phyloP scores from a whole-genome alignment of 2,888 invertebrate species.

The Matsumyia berberina region DNA sequence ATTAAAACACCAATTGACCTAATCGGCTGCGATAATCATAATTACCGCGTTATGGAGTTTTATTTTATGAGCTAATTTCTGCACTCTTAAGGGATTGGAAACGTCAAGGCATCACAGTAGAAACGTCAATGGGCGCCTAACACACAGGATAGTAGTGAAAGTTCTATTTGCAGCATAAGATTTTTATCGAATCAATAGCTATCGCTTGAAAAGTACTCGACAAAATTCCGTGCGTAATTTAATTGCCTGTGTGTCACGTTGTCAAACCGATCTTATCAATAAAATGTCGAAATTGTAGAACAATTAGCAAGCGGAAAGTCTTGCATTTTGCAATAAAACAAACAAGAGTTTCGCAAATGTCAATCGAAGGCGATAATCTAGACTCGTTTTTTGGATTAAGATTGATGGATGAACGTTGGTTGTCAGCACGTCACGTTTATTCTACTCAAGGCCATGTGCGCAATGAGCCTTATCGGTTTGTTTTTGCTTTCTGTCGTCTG shows the following conservation, averaged over 20 bases:
- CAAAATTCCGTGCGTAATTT: neutral
- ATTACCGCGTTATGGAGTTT: constrained; percentile 5
- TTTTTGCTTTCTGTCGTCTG: constrained; percentile 19
- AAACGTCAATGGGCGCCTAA: constrained; percentile 30
- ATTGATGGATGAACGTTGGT: constrained; percentile 20
- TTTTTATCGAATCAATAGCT: neutral
- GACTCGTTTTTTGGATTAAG: neutral
- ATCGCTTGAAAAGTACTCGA: neutral
- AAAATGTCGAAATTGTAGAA: neutral
- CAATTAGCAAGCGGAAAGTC: neutral
- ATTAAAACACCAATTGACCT: constrained; percentile 3
- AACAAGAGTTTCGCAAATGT: neutral
- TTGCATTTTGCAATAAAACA: neutral
- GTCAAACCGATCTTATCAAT: constrained; percentile 7
- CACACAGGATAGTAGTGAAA: neutral
- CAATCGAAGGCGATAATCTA: constrained; percentile 25
- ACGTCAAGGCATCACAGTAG: constrained; percentile 19
- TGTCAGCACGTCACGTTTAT: constrained; percentile 27
- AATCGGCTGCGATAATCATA: constrained; percentile 33
- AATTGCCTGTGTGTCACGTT: neutral
- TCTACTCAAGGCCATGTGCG: constrained; percentile 24
- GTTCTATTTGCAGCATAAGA: neutral
- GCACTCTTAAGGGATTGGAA: neutral
- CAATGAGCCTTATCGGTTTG: constrained; percentile 35
- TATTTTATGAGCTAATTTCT: constrained; percentile 4